A percentile compares a stretch with the other conserved stretches of the same genome.
These are phyloP conservation scores for Epinephelus lanceolatus DNA, from an alignment of 2,113 vertebrate genomes.

Conservation along the genomic window DNA sequence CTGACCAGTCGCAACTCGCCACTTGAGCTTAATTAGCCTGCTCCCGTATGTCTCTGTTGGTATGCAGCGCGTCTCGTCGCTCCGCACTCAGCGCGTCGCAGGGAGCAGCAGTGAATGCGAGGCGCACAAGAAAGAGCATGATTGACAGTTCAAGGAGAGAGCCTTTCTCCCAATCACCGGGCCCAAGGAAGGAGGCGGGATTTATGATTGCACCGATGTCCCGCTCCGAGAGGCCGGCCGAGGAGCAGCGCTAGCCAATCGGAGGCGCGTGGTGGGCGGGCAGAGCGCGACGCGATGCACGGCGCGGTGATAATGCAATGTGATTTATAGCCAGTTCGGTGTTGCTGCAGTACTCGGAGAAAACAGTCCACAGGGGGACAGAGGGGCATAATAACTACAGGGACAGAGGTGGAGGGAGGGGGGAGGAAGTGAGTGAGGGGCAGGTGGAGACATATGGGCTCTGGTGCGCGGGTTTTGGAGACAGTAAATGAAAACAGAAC, in stretches of 20 bases:
- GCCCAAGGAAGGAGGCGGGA: slow-evolving; percentile 72
- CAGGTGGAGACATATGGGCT: slow-evolving; percentile 46
- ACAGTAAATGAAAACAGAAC: slow-evolving; percentile 16
- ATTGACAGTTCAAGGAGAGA: slow-evolving; percentile 82
- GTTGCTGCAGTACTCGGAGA: slow-evolving; percentile 83
- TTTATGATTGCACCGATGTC: slow-evolving; percentile 54
- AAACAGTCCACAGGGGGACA: slow-evolving; percentile 71
- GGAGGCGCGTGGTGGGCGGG: slow-evolving; percentile 61
- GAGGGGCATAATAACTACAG: slow-evolving; percentile 62
- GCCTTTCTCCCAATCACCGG: slow-evolving; percentile 74
- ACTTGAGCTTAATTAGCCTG: slow-evolving; percentile 58
- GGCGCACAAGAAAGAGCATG: slow-evolving; percentile 72
- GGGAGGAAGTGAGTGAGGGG: slow-evolving; percentile 4
- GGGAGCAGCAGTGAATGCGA: slow-evolving; percentile 72
- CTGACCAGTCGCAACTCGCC: slow-evolving; percentile 43
- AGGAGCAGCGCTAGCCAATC: slow-evolving; percentile 71
- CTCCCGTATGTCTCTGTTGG: slow-evolving; percentile 69
- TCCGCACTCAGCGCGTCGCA: slow-evolving; percentile 81
- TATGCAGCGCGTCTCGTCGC: slow-evolving; percentile 82
- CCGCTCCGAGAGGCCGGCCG: slow-evolving; percentile 54
- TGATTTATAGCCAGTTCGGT: slow-evolving; percentile 84
- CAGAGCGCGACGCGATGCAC: slow-evolving; percentile 48
- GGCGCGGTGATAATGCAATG: slow-evolving; percentile 79
- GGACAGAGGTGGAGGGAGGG: slow-evolving; percentile 34
- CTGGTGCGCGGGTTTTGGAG: slow-evolving; percentile 5